Percentiles rank a stretch among this genome's conserved stretches.
These are phyloP conservation scores for Cinara cedri DNA, from an alignment of 2,888 invertebrate genomes.

Conservation along the genomic window DNA sequence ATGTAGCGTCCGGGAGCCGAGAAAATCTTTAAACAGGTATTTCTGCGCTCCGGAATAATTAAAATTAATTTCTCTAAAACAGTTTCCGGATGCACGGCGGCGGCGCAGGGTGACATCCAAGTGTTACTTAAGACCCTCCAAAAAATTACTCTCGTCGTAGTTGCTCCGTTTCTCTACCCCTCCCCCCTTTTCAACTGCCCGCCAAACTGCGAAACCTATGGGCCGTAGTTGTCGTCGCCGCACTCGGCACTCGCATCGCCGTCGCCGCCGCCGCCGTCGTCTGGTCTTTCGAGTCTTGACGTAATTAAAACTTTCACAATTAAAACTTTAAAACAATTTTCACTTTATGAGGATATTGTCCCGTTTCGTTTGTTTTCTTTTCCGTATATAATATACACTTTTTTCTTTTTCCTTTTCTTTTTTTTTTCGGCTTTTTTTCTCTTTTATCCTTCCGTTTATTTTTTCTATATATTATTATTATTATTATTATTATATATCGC, in stretches of 20 bases:
- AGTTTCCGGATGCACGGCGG: conserved; percentile 9
- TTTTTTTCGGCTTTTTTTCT: background rate
- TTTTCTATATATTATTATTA: too few relatives aligned
- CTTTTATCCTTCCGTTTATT: too few relatives aligned
- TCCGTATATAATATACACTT: conserved; percentile 34
- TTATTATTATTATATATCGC: too few relatives aligned
- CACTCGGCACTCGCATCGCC: too few relatives aligned
- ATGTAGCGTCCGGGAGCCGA: conserved; percentile 2
- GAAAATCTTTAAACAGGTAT: conserved; percentile 37
- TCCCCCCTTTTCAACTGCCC: too few relatives aligned
- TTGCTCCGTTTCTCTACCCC: background rate
- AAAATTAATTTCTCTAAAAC: conserved; percentile 54
- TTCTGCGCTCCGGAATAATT: conserved; percentile 39
- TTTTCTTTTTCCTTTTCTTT: background rate
- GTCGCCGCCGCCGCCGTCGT: conserved; percentile 9
- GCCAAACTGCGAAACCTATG: background rate
- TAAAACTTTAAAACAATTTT: conserved; percentile 56
- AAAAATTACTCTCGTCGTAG: conserved; percentile 54
- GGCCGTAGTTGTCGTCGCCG: too few relatives aligned
- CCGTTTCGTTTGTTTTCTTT: conserved; percentile 53
- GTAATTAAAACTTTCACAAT: conserved; percentile 57
- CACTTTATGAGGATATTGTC: conserved; percentile 50
- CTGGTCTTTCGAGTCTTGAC: conserved; percentile 54
- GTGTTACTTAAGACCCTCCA: conserved; percentile 54
- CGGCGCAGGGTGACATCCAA: conserved; percentile 40